phyloP scores from a whole-genome alignment of 1,140 invertebrate genomes.

The Bradynema listronoti region DNA sequence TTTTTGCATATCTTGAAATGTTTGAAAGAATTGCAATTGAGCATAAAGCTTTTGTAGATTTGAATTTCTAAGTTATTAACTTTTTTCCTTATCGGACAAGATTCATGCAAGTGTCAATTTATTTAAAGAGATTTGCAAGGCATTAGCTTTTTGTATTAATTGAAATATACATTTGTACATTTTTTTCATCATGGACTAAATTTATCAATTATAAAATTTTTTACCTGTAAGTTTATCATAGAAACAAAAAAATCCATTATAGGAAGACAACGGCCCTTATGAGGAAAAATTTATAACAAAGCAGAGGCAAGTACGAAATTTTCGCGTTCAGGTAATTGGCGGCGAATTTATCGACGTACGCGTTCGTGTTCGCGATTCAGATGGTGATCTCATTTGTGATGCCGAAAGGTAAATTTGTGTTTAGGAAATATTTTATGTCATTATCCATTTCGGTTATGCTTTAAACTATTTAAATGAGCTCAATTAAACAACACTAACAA shows the following conservation, averaged over 20 bases:
- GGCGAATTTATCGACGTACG: constrained; percentile 17
- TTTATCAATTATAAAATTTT: neutral
- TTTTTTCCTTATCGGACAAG: too few relatives aligned
- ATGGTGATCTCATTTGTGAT: constrained; percentile 12
- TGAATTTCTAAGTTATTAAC: neutral
- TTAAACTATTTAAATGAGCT: neutral
- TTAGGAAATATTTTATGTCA: neutral
- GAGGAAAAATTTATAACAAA: neutral
- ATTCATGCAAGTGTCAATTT: too few relatives aligned
- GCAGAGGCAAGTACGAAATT: constrained; percentile 23
- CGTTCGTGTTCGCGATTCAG: constrained; percentile 6
- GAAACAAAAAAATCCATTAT: too few relatives aligned
- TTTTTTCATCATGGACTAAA: neutral
- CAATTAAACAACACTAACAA: neutral
- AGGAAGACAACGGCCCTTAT: neutral
- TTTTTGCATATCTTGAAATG: neutral
- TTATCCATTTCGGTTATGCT: neutral
- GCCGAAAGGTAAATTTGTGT: constrained; percentile 11
- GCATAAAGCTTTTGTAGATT: neutral
- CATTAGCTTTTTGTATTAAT: neutral
- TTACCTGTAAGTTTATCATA: neutral
- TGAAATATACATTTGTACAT: neutral
- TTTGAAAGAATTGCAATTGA: neutral
- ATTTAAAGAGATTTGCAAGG: too few relatives aligned
- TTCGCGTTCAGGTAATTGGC: constrained; percentile 19